Base-by-base conservation (phyloP, 2,113 vertebrate genomes). In the Pomatostomus ruficeps region DNA sequence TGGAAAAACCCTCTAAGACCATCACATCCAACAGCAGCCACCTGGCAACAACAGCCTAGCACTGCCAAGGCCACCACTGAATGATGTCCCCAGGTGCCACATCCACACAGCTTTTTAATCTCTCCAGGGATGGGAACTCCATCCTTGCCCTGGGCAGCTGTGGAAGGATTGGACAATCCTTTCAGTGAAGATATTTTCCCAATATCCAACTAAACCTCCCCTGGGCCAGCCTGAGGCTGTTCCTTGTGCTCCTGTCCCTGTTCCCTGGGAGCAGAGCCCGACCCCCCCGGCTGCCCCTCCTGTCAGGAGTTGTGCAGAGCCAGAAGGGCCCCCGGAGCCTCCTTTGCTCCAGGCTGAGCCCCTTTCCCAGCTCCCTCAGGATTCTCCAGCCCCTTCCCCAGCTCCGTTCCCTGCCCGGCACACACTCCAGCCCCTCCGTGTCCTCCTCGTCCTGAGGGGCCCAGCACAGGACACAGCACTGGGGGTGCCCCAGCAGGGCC, bases 371-470 rank as follows among this genome's bases (percentile, higher is more conserved):
- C 42, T 67, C 45, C 36, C 45, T 67, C 35, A 67, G n/a, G n/a
- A n/a, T n/a, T n/a, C 57, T 63, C 28, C 68, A 73, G 5, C 0
- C 7, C 48, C 14, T 84, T 26, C 61, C 51, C 81, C 57, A 40
- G 59, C 42, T 40, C 29, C 1, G 0, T n/a, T 51, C 62, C 48
- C 45, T 43, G 1, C 62, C 14, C 52, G 51, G 38, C 22, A 33
- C 26, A 28, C 0, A 0, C 31, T 43, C 61, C 71, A 58, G 43
- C 43, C 51, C 31, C 43, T 75, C 35, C 1, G 4, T 2, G 21
- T 42, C 42, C 11, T 54, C 14, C 36, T 33, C 10, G 38, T 8
- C 25, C 9, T 26, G 66, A 55, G 59, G 29, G 42, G 10, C 35
- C 25, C 61, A 15, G 54, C 9, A 6, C 33, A 23, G 45, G 1